These are phyloP conservation scores for Euphonia xanthogaster DNA, from an alignment of 2,797 vertebrate genomes.

Conservation along the genomic window DNA sequence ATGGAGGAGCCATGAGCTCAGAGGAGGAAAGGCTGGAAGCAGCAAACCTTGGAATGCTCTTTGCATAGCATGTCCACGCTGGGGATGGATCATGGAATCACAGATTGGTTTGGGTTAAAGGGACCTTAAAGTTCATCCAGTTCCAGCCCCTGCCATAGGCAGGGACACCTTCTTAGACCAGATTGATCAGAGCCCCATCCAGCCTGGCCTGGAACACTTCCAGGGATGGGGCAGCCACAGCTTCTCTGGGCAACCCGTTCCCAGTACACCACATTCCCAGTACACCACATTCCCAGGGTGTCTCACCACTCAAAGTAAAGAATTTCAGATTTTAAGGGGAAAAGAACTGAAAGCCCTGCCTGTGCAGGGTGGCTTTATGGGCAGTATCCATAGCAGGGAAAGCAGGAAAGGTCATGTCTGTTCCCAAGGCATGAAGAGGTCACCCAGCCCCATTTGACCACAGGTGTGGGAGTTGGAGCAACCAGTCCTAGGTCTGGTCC, in stretches of 20 bases:
- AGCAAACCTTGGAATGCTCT: neutral
- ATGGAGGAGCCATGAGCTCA: neutral
- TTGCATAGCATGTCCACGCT: rapidly evolving
- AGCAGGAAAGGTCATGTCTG: neutral
- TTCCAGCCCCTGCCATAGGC: neutral
- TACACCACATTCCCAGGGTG: too few species aligned
- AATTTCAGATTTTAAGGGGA: neutral
- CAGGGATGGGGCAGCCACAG: neutral
- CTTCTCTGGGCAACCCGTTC: rapidly evolving
- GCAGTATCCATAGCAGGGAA: neutral
- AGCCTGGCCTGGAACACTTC: neutral
- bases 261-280: too few species aligned
- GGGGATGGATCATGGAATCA: neutral
- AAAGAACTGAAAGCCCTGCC: neutral
- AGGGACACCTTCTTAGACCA: neutral
- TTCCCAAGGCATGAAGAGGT: neutral
- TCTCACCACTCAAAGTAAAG: neutral
- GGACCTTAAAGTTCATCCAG: neutral
- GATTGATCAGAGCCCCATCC: neutral
- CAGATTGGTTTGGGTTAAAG: neutral
- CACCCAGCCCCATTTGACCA: neutral
- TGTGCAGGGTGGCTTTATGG: neutral
- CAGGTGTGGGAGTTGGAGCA: neutral
- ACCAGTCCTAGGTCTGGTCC: neutral
- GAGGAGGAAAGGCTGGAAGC: neutral